Percentiles rank a stretch among this genome's conserved stretches.
These are phyloP conservation scores for Halcyon smyrnensis DNA, from an alignment of 2,797 vertebrate genomes.

Conservation along the genomic window DNA sequence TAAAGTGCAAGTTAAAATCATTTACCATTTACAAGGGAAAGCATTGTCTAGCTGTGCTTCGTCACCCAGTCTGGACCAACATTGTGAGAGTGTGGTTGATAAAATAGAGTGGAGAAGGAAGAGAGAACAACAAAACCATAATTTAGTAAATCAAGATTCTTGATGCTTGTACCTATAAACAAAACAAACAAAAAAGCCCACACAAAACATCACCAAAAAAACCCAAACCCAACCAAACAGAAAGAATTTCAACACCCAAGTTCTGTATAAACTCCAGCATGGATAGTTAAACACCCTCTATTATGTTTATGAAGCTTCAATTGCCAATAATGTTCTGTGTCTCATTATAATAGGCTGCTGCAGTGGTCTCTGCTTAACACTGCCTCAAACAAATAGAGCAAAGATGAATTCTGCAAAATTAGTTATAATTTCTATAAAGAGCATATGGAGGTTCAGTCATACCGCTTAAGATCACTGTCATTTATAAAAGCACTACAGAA, in stretches of 20 bases:
- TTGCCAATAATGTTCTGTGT: neutral
- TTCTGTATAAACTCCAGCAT: neutral
- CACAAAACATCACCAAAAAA: neutral
- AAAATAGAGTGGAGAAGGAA: neutral
- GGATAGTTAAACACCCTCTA: neutral
- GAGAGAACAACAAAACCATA: neutral
- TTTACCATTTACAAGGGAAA: neutral
- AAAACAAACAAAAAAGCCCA: neutral
- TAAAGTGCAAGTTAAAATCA: neutral
- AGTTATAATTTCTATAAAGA: neutral
- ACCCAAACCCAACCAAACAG: neutral
- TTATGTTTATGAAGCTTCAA: neutral
- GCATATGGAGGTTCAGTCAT: neutral
- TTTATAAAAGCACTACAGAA: neutral
- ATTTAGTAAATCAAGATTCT: neutral
- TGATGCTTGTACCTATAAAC: neutral
- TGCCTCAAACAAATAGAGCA: neutral
- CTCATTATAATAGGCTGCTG: neutral
- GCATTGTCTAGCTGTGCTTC: neutral
- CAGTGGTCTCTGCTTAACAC: neutral
- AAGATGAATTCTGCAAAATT: neutral
- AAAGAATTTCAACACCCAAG: neutral
- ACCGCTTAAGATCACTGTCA: neutral
- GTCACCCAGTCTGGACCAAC: neutral
- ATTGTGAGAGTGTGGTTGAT: neutral